phyloP scores from a whole-genome alignment of 2,113 vertebrate species.

The Perca schrenkii region DNA sequence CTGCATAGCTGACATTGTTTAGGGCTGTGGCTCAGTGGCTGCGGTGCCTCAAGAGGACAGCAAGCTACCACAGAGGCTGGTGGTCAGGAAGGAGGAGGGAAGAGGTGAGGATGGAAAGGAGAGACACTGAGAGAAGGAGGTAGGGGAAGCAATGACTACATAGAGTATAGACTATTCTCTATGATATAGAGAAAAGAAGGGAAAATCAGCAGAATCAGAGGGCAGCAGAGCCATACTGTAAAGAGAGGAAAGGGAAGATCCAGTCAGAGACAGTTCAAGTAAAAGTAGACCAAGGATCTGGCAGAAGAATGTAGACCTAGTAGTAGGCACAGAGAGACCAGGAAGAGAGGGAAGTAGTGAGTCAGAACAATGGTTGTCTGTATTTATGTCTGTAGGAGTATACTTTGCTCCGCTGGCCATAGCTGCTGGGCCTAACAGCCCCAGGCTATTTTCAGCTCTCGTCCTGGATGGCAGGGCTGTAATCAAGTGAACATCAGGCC shows the following conservation, averaged over 20 bases:
- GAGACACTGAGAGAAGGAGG: not conserved
- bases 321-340: conserved; percentile 38
- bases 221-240: not conserved
- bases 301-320: conserved; percentile 21
- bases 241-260: not conserved
- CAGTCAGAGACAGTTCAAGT: conserved; percentile 11
- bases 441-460: conserved; percentile 71
- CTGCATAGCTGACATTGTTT: conserved; percentile 86
- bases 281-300: conserved; percentile 32
- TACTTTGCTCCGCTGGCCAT: conserved; percentile 65
- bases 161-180: not conserved
- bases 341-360: conserved; percentile 58
- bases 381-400: conserved; percentile 75
- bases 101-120: conserved; percentile 23
- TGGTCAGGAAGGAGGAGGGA: conserved; percentile 66
- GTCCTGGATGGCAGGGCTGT: conserved; percentile 73
- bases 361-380: conserved; percentile 74
- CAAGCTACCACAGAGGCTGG: conserved; percentile 57
- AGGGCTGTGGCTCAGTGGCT: conserved; percentile 75
- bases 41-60: conserved; percentile 62
- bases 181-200: not conserved
- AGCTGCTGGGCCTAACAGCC: conserved; percentile 59
- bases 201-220: not conserved
- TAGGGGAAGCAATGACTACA: not conserved
- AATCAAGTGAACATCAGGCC: conserved; percentile 78